Evolutionary conservation across 1,140 invertebrate species (phyloP), one percentile per base, ranked within the genome.

Genomic region (Ostrea edulis): DNA sequence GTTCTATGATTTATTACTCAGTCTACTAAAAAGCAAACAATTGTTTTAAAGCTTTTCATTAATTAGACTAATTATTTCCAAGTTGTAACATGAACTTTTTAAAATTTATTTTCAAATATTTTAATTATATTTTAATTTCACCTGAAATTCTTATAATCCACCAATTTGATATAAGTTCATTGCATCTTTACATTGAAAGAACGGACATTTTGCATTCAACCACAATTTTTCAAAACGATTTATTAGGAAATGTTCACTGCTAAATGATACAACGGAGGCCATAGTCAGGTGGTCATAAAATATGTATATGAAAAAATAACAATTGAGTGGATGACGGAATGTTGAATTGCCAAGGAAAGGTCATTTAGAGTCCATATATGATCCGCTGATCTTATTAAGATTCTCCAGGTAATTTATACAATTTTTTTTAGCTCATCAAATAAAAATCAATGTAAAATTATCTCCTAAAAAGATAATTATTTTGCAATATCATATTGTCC

Each of bases 401-500:
- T 71, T 71, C 9, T 12, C 68, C 9, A 8, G 68, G 68, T 12
- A 71, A 29, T 71, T 71, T 71, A 35, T 25, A 71, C 65, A 71
- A n/a, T 62, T 20, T n/a, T 29, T 71, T 71, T 71, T 11, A 71
- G 68, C 68, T 71, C 12, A 71, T 71, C 25, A 71, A 25, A 25
- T 71, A 11, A 25, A 25, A 71, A 25, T 71, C 58, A 62, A 62
- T 62, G 58, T n/a, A 62, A 62, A 62, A 62, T 29, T 71, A 71
- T 71, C 68, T 71, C 68, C 68, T 71, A 71, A 71, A 71, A 71
- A 35, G 68, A 71, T 71, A 71, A 71, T 71, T n/a, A 25, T 71
- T 71, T 29, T 71, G 68, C 68, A 71, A 71, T 71, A 71, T 71
- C 68, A 71, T 71, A 71, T 71, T 71, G n/a, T 14, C 29, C 29